phyloP scores from a whole-genome alignment of 37 sponge, comb jelly and placozoan species.

The Aphrocallistes beatrix region DNA sequence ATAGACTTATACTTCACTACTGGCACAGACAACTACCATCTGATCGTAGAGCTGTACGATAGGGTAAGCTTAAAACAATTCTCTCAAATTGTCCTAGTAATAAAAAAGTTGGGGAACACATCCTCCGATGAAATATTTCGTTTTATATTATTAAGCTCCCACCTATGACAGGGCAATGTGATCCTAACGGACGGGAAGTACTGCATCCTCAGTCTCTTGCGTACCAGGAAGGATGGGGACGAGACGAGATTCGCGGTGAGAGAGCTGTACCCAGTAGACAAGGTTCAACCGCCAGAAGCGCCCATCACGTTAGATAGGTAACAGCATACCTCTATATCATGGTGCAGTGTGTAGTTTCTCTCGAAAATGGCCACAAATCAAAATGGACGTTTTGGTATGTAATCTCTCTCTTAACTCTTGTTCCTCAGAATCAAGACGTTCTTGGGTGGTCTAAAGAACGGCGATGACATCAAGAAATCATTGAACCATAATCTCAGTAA shows the following conservation, averaged over 20 bases:
- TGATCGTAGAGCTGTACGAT: slow-evolving; percentile 92
- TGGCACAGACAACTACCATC: slow-evolving; percentile 69
- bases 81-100: too few species aligned
- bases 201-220: slow-evolving; percentile 60
- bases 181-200: slow-evolving; percentile 68
- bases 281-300: slow-evolving; percentile 36
- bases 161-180: slow-evolving; percentile 66
- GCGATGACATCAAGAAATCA: slow-evolving; percentile 49
- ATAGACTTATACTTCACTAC: slow-evolving; percentile 89
- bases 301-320: slow-evolving; percentile 45
- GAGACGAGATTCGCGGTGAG: slow-evolving; percentile 74
- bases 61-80: slow-evolving; percentile 44
- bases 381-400: too few species aligned
- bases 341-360: too few species aligned
- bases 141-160: too few species aligned
- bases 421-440: slow-evolving; percentile 22
- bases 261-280: slow-evolving; percentile 56
- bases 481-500: slow-evolving; percentile 73
- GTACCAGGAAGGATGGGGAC: slow-evolving; percentile 66
- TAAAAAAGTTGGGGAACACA: too few species aligned
- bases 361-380: too few species aligned
- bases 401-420: too few species aligned
- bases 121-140: too few species aligned
- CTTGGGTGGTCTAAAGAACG: slow-evolving; percentile 26
- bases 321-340: too few species aligned